Evolutionary conservation across 2,113 vertebrate species (phyloP).

Genomic region (Notarius quadriscutis): DNA sequence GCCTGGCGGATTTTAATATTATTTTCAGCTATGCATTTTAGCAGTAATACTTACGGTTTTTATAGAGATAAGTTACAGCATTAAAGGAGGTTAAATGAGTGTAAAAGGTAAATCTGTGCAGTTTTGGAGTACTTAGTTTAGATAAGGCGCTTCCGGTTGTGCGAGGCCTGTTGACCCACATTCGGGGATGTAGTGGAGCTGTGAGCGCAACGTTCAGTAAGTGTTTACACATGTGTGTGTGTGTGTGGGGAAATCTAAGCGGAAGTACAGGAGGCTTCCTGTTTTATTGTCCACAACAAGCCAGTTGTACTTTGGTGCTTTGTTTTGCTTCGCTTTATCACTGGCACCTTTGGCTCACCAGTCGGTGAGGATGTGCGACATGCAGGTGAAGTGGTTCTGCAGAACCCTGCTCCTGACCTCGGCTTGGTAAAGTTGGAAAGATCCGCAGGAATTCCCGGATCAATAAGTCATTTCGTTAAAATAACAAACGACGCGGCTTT

Average conservation of each 20-base stretch:
- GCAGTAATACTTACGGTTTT: background rate
- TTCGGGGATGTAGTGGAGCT: constrained; percentile 50
- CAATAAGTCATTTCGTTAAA: too few relatives aligned
- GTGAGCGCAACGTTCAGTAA: background rate
- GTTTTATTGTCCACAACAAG: background rate
- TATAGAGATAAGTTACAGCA: too few relatives aligned
- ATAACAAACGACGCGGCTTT: too few relatives aligned
- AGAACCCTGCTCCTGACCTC: background rate
- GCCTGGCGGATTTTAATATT: constrained; percentile 59
- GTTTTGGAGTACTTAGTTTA: constrained; percentile 45
- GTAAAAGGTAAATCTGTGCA: background rate
- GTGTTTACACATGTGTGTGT: background rate
- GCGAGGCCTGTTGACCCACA: constrained; percentile 77
- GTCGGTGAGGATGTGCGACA: background rate
- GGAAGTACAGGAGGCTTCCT: background rate
- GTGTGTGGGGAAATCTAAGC: background rate
- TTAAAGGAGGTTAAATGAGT: background rate
- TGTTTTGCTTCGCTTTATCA: background rate
- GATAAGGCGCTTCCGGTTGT: constrained; percentile 69
- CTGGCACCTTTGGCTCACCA: background rate
- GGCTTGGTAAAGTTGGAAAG: too few relatives aligned
- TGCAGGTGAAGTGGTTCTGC: too few relatives aligned
- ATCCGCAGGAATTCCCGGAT: too few relatives aligned
- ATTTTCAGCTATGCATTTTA: background rate
- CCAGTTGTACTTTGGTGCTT: background rate